phyloP scores from a whole-genome alignment of 2,888 invertebrate species.

The Synanthedon myopaeformis region DNA sequence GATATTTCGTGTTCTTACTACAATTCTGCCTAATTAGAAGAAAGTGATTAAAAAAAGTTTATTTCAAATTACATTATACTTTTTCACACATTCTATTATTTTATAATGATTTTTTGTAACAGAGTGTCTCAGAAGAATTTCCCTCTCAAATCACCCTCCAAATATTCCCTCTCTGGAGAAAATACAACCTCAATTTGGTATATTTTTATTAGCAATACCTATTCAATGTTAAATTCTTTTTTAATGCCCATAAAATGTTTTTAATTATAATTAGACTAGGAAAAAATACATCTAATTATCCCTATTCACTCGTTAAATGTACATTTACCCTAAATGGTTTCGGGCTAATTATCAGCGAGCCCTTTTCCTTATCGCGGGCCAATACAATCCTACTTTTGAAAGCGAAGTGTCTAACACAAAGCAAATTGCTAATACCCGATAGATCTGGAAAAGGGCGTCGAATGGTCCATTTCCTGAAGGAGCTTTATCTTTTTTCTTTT shows the following conservation, averaged over 20 bases:
- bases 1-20: too few relatives aligned
- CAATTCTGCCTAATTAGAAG: too few relatives aligned
- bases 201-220: too few relatives aligned
- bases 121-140: too few relatives aligned
- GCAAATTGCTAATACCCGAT: slow-evolving; percentile 59
- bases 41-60: too few relatives aligned
- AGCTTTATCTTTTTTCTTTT: slow-evolving; percentile 49
- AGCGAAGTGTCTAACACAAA: slow-evolving; percentile 43
- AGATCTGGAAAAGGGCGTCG: slow-evolving; percentile 43
- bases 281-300: slow-evolving; percentile 26
- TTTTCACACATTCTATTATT: too few relatives aligned
- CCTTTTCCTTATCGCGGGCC: slow-evolving; percentile 34
- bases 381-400: slow-evolving; percentile 32
- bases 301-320: slow-evolving; percentile 33
- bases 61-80: too few relatives aligned
- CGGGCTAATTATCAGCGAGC: slow-evolving; percentile 44
- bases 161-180: too few relatives aligned
- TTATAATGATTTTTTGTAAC: too few relatives aligned
- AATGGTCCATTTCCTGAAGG: slow-evolving; percentile 52
- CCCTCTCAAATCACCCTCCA: too few relatives aligned
- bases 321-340: slow-evolving; percentile 36
- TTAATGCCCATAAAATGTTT: background rate
- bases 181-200: too few relatives aligned
- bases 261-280: slow-evolving; percentile 2
- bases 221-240: background rate